Conservation (phyloP, 2,888 invertebrate genomes). For the Polydrusus tereticollis region DNA sequence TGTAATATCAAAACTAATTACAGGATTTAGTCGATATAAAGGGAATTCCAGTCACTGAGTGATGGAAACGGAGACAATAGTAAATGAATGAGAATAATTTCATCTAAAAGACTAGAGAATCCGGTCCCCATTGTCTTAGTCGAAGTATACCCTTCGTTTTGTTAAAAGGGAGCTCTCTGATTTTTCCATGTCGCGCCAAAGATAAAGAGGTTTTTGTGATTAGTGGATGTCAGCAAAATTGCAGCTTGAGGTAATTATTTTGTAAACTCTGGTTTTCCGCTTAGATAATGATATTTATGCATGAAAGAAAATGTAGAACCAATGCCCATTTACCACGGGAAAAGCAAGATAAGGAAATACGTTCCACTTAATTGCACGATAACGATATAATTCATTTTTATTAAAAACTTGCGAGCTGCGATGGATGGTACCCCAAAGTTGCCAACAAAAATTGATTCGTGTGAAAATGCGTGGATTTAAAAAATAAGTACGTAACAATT, state of each 20-base stretch:
- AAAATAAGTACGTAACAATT: too few relatives aligned
- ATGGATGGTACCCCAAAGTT: too few relatives aligned
- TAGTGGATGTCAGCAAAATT: constrained; percentile 29
- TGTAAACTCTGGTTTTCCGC: not conserved
- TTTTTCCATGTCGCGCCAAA: constrained; percentile 31
- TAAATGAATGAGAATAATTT: constrained; percentile 45
- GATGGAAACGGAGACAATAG: constrained; percentile 32
- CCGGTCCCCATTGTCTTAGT: constrained; percentile 43
- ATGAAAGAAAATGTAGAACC: too few relatives aligned
- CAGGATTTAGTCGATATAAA: constrained; percentile 25
- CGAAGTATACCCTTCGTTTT: constrained; percentile 34
- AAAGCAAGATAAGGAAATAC: too few relatives aligned
- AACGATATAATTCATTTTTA: too few relatives aligned
- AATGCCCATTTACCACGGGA: too few relatives aligned
- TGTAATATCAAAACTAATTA: constrained; percentile 28
- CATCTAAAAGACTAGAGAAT: constrained; percentile 40
- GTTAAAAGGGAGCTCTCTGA: constrained; percentile 28
- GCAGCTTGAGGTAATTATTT: constrained; percentile 23
- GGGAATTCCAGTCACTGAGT: constrained; percentile 11
- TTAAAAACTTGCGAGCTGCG: too few relatives aligned
- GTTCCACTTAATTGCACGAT: too few relatives aligned
- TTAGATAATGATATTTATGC: not conserved
- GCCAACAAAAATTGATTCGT: too few relatives aligned
- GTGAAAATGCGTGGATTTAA: too few relatives aligned
- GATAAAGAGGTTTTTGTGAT: constrained; percentile 33